Conservation (phyloP, 1,140 invertebrate genomes). For the Plectus sambesii region DNA sequence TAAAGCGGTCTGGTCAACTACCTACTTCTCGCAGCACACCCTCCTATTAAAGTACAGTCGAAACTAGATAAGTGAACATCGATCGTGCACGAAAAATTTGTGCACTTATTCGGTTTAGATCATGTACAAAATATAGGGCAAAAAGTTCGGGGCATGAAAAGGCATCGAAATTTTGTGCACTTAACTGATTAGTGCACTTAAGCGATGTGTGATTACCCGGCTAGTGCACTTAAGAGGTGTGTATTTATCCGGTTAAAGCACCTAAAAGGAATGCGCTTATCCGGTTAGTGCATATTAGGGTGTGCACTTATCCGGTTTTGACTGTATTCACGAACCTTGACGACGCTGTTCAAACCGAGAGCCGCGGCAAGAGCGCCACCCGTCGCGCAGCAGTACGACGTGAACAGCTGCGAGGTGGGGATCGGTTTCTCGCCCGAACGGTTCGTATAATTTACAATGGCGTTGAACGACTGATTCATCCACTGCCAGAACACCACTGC, state of each 20-base stretch:
- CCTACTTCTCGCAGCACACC: neutral
- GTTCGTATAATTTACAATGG: constrained; percentile 95
- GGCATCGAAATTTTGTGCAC: no score
- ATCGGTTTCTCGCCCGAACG: constrained; percentile 69
- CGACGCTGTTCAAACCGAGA: constrained; percentile 59
- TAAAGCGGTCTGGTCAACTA: neutral
- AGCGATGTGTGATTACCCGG: no score
- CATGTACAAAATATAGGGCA: no score
- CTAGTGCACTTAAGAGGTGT: no score
- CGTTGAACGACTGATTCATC: constrained; percentile 96
- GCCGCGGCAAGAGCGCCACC: constrained; percentile 78
- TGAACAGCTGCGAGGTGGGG: constrained; percentile 57
- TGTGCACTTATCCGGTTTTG: no score
- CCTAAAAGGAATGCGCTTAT: no score
- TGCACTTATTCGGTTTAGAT: no score
- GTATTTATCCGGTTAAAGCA: no score
- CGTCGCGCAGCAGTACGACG: constrained; percentile 80
- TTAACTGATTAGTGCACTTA: no score
- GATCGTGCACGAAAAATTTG: neutral
- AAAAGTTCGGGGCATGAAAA: no score
- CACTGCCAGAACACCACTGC: constrained; percentile 63
- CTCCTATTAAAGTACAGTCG: neutral
- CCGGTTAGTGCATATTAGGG: no score
- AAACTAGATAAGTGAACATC: constrained; percentile 4
- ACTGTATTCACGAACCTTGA: constrained; percentile 51